Conservation (phyloP, 2,113 vertebrate species). For the Mixornis gularis region DNA sequence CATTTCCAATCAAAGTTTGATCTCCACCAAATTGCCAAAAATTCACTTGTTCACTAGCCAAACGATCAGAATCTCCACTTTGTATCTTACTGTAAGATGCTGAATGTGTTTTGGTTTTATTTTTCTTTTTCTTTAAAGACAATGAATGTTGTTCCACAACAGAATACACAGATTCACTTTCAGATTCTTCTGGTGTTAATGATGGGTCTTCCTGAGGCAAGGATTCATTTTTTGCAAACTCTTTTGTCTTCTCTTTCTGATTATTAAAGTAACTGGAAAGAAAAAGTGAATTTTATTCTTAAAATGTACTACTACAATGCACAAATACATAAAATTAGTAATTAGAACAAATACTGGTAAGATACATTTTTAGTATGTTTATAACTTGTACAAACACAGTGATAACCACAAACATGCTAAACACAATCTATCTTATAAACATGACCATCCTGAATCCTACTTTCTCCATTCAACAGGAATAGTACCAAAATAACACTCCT, state of each 20-base stretch:
- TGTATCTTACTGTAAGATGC: background rate
- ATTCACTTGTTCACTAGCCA: slow-evolving; percentile 65
- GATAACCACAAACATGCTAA: background rate
- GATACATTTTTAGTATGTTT: background rate
- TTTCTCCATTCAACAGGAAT: background rate
- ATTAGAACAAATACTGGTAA: background rate
- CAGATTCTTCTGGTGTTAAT: slow-evolving; percentile 9
- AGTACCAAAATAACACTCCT: background rate
- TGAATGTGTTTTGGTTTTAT: slow-evolving; percentile 24
- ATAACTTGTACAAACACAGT: background rate
- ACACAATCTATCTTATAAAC: background rate
- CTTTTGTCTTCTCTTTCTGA: slow-evolving; percentile 19
- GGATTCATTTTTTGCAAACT: slow-evolving; percentile 48
- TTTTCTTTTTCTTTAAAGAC: slow-evolving; percentile 53
- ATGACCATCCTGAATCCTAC: background rate
- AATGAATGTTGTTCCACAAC: slow-evolving; percentile 71
- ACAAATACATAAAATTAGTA: background rate
- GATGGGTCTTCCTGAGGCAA: slow-evolving; percentile 38
- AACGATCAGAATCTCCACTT: slow-evolving; percentile 7
- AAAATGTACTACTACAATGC: background rate
- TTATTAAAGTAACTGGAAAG: slow-evolving; percentile 45
- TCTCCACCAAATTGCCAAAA: background rate
- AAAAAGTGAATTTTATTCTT: background rate
- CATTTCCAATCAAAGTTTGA: background rate
- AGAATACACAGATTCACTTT: slow-evolving; percentile 77